A percentile compares a stretch with the other conserved stretches of the same genome.
These are phyloP conservation scores for Colossoma macropomum DNA, from an alignment of 2,113 vertebrate species.

Conservation along the genomic window DNA sequence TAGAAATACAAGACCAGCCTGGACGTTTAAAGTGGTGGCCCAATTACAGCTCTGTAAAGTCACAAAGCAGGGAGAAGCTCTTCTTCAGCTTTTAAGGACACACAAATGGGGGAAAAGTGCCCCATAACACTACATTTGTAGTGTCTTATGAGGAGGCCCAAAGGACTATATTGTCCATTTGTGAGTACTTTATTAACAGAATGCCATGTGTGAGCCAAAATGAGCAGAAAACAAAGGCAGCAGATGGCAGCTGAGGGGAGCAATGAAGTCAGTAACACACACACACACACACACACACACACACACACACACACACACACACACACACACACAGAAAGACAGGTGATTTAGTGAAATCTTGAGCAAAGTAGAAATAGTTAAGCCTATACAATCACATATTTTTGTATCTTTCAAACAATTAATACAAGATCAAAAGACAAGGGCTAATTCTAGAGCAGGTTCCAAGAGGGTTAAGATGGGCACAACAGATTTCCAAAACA, in stretches of 20 bases:
- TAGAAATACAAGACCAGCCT: background rate
- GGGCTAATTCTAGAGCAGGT: background rate
- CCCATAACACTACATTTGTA: background rate
- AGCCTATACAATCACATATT: background rate
- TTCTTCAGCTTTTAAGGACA: background rate
- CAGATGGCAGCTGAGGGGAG: background rate
- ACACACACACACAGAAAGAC: background rate
- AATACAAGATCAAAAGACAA: too few relatives aligned
- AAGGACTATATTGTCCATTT: slow-evolving; percentile 2
- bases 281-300: too few relatives aligned
- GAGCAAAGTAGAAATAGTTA: background rate
- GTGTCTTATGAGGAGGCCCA: background rate
- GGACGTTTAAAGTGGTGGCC: background rate
- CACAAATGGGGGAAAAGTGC: background rate
- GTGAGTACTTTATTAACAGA: slow-evolving; percentile 8
- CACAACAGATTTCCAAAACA: too few relatives aligned
- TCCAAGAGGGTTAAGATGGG: too few relatives aligned
- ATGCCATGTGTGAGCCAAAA: background rate
- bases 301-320: too few relatives aligned
- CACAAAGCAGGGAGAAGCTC: slow-evolving; percentile 12
- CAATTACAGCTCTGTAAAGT: slow-evolving; percentile 31
- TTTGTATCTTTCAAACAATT: too few relatives aligned
- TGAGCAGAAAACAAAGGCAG: background rate
- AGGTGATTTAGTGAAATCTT: background rate
- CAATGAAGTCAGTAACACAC: background rate